phyloP scores from a whole-genome alignment of 37 sponge, comb jelly and placozoan species.

The Axinella damicornis region DNA sequence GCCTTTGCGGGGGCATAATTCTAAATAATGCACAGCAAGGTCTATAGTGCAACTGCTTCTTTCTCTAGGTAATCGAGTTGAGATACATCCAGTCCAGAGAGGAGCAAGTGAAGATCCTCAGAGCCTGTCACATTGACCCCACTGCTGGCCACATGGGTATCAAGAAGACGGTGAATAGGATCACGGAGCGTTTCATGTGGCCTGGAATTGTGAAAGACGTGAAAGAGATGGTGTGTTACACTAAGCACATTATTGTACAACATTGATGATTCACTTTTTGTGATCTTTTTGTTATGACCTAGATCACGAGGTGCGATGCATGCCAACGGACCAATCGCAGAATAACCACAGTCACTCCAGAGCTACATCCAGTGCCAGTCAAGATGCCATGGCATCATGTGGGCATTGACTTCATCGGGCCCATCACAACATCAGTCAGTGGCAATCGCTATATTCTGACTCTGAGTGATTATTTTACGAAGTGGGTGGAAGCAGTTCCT shows the following conservation, averaged over 20 bases:
- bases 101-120: constrained; percentile 49
- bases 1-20: too few species aligned
- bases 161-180: constrained; percentile 47
- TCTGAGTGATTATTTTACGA: constrained; percentile 76
- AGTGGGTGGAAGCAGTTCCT: constrained; percentile 73
- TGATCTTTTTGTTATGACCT: too few species aligned
- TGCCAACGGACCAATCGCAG: constrained; percentile 63
- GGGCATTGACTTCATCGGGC: constrained; percentile 77
- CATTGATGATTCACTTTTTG: too few species aligned
- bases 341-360: constrained; percentile 43
- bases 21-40: too few species aligned
- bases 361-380: constrained; percentile 78
- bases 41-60: too few species aligned
- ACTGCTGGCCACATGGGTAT: constrained; percentile 80
- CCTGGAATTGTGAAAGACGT: too few species aligned
- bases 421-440: constrained; percentile 10
- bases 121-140: constrained; percentile 68
- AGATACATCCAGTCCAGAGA: background rate
- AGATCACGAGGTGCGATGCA: constrained; percentile 61
- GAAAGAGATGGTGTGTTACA: too few species aligned
- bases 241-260: too few species aligned
- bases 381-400: constrained; percentile 74
- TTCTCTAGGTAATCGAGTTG: too few species aligned
- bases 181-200: constrained; percentile 61
- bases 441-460: constrained; percentile 69